Base-by-base conservation (phyloP, 2,797 vertebrate genomes). In the Antennarius maculatus region DNA sequence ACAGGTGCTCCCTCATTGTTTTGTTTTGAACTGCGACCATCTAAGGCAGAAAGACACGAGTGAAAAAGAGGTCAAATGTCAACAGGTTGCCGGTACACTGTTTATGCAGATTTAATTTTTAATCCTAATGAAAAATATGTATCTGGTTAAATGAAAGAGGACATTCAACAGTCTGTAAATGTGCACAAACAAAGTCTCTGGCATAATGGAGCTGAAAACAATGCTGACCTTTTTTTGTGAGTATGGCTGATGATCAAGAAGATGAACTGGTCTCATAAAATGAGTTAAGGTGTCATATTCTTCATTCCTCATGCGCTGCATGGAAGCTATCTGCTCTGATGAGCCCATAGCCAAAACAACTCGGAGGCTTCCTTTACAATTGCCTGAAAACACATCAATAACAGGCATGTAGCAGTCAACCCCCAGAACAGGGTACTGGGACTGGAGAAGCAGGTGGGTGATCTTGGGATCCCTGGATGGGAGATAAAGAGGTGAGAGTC, bases 261-360 rank as follows among this genome's bases (percentile, higher is more conserved):
- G 83, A 83, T 97, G 95, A 15, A 87, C 64, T 28, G 95, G 95
- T 65, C 93, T 92, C 5, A 82, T 78, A 3, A 54, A 27, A 34
- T 83, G 54, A 1, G 86, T 68, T 14, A 80, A 69, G 0, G 56
- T 70, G n/a, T 18, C 28, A 41, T 81, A 88, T 31, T 95, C 94
- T n/a, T 93, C 94, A 37, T 86, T 92, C 72, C 94, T 95, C 0
- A 94, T 84, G 42, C 91, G 94, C 54, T 98, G 98, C 15, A 99
- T 80, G 4, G 95, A 87, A 54, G 86, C 71, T 6, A 99, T 93
- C 71, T 99, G 98, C 55, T 94, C 91, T 0, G 94, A 93, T 5
- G 81, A 94, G 0, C 98, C 98, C 95, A 99, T 96, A 0, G 97
- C 97, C 85, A 99, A 78, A 72, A 95, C 54, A n/a, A 98, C 96